These are phyloP conservation scores for Monochamus saltuarius DNA, from an alignment of 1,140 invertebrate genomes.

Conservation along the genomic window DNA sequence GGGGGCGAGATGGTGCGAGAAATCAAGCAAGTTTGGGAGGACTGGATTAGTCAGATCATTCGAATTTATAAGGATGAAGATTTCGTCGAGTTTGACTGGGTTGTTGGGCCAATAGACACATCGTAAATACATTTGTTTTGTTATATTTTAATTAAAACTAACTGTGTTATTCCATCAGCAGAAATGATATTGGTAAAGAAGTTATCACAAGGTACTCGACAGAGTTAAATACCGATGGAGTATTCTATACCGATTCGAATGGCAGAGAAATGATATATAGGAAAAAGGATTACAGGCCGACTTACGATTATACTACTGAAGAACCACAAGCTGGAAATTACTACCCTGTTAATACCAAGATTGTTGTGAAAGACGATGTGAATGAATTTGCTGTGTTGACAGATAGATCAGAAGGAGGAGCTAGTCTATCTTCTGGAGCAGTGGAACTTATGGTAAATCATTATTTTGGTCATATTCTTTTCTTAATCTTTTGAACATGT, in stretches of 20 bases:
- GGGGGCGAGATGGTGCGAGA: slow-evolving; percentile 77
- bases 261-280: slow-evolving; percentile 67
- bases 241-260: slow-evolving; percentile 72
- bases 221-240: slow-evolving; percentile 51
- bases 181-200: slow-evolving; percentile 60
- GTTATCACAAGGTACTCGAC: slow-evolving; percentile 56
- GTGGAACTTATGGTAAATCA: slow-evolving; percentile 69
- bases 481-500: neutral
- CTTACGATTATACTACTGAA: slow-evolving; percentile 68
- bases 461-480: too few species aligned
- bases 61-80: slow-evolving; percentile 69
- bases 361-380: slow-evolving; percentile 52
- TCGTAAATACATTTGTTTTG: slow-evolving; percentile 58
- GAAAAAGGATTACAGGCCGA: slow-evolving; percentile 68
- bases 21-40: slow-evolving; percentile 71
- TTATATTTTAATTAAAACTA: too few species aligned
- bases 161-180: too few species aligned
- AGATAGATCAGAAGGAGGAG: slow-evolving; percentile 81
- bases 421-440: slow-evolving; percentile 70
- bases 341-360: slow-evolving; percentile 85
- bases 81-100: slow-evolving; percentile 86
- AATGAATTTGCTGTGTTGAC: slow-evolving; percentile 63
- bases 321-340: slow-evolving; percentile 86
- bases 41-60: slow-evolving; percentile 82
- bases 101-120: slow-evolving; percentile 89